Evolutionary conservation across 2,797 vertebrate species (phyloP), one percentile per base, ranked within the genome.

Genomic region (Ciconia nigra): DNA sequence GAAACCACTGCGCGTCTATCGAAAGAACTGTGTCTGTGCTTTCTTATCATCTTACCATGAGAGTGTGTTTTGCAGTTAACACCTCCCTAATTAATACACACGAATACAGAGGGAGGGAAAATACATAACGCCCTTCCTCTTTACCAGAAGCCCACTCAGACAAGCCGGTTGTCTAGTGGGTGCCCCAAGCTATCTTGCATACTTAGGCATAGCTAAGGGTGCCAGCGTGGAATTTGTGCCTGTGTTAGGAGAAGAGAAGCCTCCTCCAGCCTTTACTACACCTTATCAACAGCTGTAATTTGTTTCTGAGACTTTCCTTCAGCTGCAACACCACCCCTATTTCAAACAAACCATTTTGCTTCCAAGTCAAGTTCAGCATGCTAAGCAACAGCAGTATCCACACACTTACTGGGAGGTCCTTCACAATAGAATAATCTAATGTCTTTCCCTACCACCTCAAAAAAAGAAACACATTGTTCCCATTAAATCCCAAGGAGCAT

Each of bases 391-490:
- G 65, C 52, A 69, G 35, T 58, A 91, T 76, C 58, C 66, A 55
- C 47, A 42, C 19, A 13, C 57, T 76, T 83, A 46, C 80, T 57
- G 42, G 90, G 88, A 89, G 77, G 88, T 89, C 88, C 58, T 92
- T 91, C 33, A 79, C 41, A 72, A 92, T 92, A 58, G 58, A 88
- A 77, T 37, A 83, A 83, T 22, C 42, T 89, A 35, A 51, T 42
- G n/a, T 63, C 65, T 88, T 85, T 44, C 39, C 47, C 39, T 79
- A 18, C 70, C 54, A 70, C 58, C 81, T 95, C 90, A 69, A 90
- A 54, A 87, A 71, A 76, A 76, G 70, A 61, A 88, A 89, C 80
- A 92, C 33, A 58, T 65, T 90, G 80, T 90, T 96, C 93, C 29
- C 47, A 76, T 89, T 93, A 89, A 87, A 88, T 29, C 44, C 70